Evolutionary conservation across 1,140 invertebrate species (phyloP), one percentile per base, ranked within the genome.

Genomic region (Megalonaias nervosa): DNA sequence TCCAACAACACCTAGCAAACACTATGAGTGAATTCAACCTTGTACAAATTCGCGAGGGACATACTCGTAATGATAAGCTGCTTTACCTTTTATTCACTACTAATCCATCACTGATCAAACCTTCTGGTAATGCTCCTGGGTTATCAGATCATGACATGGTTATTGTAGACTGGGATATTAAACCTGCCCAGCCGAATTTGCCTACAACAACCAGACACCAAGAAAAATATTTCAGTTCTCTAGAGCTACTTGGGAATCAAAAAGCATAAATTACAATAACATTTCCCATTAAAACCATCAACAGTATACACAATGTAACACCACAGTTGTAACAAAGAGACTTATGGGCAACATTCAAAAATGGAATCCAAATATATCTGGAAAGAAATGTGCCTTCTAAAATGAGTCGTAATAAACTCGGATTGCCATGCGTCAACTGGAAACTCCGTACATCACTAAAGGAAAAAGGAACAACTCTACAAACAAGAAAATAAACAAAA

Each of bases 141-240:
- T n/a, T 57, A 26, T 77, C 75, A 17, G 64, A 77, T 57, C 75
- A 77, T 21, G 70, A 74, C 61, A 74, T 77, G 64, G 56, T 75
- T 11, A 76, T 67, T 1, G 74, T 48, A 13, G 71, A 73, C 71
- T 64, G 21, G 14, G 71, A 73, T 16, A 73, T 48, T 14, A 73
- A 73, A 81, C 70, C 66, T n/a, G n/a, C n/a, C n/a, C n/a, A n/a
- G n/a, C n/a, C n/a, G n/a, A n/a, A n/a, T n/a, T n/a, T 38, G 31
- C 55, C 61, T 26, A 57, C 60, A 56, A 38, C 38, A 23, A 61
- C 73, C 17, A 59, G 57, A 61, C 66, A 59, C 68, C 6, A 26
- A 64, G 19, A 81, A 77, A 65, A 23, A 60, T 6, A 26, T 77
- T 67, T 60, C 66, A 61, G 16, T 81, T 31, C 65, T 16, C 13